These are phyloP conservation scores for Parthenolecanium corni DNA, from an alignment of 2,888 invertebrate genomes.

Conservation along the genomic window DNA sequence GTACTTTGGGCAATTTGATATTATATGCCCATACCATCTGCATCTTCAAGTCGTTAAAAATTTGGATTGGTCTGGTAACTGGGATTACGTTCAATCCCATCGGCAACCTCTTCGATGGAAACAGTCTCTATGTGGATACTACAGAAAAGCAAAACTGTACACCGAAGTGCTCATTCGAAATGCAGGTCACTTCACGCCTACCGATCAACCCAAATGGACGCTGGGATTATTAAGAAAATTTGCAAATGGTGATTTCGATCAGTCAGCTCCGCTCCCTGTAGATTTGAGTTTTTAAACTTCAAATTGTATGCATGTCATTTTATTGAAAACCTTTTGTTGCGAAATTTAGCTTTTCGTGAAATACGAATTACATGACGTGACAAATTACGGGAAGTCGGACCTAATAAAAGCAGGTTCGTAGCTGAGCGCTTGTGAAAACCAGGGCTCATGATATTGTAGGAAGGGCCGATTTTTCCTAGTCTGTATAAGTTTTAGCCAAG, in stretches of 20 bases:
- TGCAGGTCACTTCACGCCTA: conserved; percentile 71
- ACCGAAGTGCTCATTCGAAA: conserved; percentile 60
- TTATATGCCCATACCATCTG: conserved; percentile 68
- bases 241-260: conserved; percentile 38
- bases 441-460: too few species aligned
- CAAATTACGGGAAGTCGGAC: too few species aligned
- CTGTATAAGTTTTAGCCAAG: too few species aligned
- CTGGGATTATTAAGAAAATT: conserved; percentile 58
- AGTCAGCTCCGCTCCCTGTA: neutral
- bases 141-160: conserved; percentile 56
- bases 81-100: conserved; percentile 51
- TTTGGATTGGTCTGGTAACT: conserved; percentile 53
- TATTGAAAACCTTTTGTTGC: too few species aligned
- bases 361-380: too few species aligned
- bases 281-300: neutral
- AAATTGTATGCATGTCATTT: too few species aligned
- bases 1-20: conserved; percentile 82
- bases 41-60: conserved; percentile 36
- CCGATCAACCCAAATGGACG: conserved; percentile 65
- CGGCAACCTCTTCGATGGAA: conserved; percentile 57
- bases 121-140: conserved; percentile 60
- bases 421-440: too few species aligned
- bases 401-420: too few species aligned
- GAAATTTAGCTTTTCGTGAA: too few species aligned
- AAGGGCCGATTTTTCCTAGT: too few species aligned